These are phyloP conservation scores for Ericerus pela DNA, from an alignment of 1,140 invertebrate species.

Conservation along the genomic window DNA sequence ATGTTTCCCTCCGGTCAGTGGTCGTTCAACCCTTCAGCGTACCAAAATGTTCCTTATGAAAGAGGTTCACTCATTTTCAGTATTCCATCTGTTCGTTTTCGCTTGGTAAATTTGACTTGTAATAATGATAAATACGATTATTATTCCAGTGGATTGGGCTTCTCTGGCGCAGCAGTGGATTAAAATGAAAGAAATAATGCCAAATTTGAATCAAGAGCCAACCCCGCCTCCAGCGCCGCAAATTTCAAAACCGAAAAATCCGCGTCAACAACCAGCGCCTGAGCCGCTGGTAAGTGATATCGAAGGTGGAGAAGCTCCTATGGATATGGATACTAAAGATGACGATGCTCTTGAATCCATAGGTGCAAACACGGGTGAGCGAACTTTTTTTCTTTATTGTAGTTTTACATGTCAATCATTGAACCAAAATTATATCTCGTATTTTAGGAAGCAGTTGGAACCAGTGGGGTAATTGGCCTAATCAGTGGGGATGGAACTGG, in stretches of 20 bases:
- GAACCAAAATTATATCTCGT: constrained; percentile 11
- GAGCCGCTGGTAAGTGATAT: constrained; percentile 21
- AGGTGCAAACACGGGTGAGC: neutral
- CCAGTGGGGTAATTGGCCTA: constrained; percentile 36
- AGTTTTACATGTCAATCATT: no score
- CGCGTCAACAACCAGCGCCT: constrained; percentile 27
- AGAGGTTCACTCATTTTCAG: constrained; percentile 30
- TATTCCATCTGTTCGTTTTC: constrained; percentile 15
- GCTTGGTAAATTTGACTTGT: constrained; percentile 14
- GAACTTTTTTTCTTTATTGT: no score
- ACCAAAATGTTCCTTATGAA: constrained; percentile 41
- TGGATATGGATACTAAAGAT: constrained; percentile 64
- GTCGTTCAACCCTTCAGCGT: constrained; percentile 53
- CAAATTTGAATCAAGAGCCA: constrained; percentile 23
- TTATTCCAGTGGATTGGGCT: constrained; percentile 74
- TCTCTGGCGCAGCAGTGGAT: constrained; percentile 94
- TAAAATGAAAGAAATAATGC: constrained; percentile 68
- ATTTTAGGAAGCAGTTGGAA: constrained; percentile 3
- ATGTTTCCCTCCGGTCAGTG: constrained; percentile 33
- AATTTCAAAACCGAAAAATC: constrained; percentile 27
- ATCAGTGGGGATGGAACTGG: constrained; percentile 40
- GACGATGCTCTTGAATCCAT: constrained; percentile 27
- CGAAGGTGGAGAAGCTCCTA: constrained; percentile 64
- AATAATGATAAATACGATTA: constrained; percentile 16
- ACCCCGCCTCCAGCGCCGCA: constrained; percentile 30